Base-by-base conservation (phyloP, 2,888 invertebrate genomes). In the Acanthosepion pharaonis region DNA sequence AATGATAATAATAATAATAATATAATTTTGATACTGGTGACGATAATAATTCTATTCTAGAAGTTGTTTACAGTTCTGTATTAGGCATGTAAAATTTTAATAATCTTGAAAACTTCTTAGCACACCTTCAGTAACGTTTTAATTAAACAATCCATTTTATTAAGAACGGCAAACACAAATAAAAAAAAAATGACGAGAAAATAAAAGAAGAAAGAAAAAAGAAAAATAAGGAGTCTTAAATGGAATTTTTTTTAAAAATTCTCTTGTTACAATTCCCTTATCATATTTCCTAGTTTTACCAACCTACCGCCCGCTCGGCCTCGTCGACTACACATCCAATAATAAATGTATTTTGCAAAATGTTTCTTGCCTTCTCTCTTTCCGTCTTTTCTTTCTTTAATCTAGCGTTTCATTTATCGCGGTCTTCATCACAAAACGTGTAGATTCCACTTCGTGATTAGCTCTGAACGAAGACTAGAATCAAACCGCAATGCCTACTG, bases 251-350 rank as follows among this genome's bases (percentile, higher is more conserved):
- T 8, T 8, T 8, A 64, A 59, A 59, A 64, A 64, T 8, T 64
- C 25, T 8, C n/a, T 15, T n/a, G 5, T 33, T 11, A 78, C n/a
- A 20, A 11, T 78, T 78, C n/a, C 78, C 18, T 78, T 33, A 15
- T 78, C 64, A 25, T 25, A 64, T 23, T 64, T 25, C 25, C 28
- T 64, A 3, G 4, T 64, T 64, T 64, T 6, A 2, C 28, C n/a
- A 0, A 0, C 15, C 78, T 8, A 15, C n/a, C 78, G 0, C 20
- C n/a, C 0, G 1, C 2, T 0, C 5, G 78, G 2, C 3, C 8
- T 5, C 78, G 11, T 78, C 18, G 33, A 78, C 33, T 9, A 78
- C 15, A 33, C n/a, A 5, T n/a, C 78, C 33, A 78, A n/a, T 78
- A n/a, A 33, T 78, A 78, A 78, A 78, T 78, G 11, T n/a, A 78